phyloP scores from a whole-genome alignment of 2,113 vertebrate genomes.

The Oncorhynchus tshawytscha region DNA sequence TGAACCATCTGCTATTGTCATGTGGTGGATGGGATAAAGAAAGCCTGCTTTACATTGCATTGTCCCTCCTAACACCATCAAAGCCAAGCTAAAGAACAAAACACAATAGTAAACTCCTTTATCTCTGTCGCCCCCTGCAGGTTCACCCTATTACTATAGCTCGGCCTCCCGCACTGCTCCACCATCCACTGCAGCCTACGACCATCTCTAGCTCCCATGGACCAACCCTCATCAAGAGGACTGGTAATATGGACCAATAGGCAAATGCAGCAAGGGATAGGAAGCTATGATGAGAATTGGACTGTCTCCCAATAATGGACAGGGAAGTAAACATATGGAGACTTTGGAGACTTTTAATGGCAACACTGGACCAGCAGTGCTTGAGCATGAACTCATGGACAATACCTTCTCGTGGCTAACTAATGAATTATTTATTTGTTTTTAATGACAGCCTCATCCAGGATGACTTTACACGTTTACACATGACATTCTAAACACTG shows the following conservation, averaged over 20 bases:
- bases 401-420: neutral
- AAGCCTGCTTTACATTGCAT: slow-evolving; percentile 17
- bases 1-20: slow-evolving; percentile 32
- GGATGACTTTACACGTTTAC: slow-evolving; percentile 36
- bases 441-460: slow-evolving; percentile 29
- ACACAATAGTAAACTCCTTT: neutral
- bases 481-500: slow-evolving; percentile 46
- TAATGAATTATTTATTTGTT: slow-evolving; percentile 61
- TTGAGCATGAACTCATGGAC: slow-evolving; percentile 11
- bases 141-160: slow-evolving; percentile 91
- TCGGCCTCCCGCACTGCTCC: slow-evolving; percentile 78
- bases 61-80: slow-evolving; percentile 1
- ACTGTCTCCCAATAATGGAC: neutral
- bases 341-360: slow-evolving; percentile 22
- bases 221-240: slow-evolving; percentile 10
- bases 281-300: neutral
- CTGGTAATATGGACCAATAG: neutral
- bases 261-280: slow-evolving; percentile 2
- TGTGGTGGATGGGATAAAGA: slow-evolving; percentile 22
- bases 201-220: slow-evolving; percentile 82
- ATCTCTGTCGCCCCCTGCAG: slow-evolving; percentile 67
- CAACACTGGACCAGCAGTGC: slow-evolving; percentile 43
- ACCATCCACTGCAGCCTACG: slow-evolving; percentile 81
- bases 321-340: neutral
- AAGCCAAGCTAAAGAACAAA: neutral